Base-by-base conservation (phyloP, 2,797 vertebrate genomes). In the Chelonia mydas region DNA sequence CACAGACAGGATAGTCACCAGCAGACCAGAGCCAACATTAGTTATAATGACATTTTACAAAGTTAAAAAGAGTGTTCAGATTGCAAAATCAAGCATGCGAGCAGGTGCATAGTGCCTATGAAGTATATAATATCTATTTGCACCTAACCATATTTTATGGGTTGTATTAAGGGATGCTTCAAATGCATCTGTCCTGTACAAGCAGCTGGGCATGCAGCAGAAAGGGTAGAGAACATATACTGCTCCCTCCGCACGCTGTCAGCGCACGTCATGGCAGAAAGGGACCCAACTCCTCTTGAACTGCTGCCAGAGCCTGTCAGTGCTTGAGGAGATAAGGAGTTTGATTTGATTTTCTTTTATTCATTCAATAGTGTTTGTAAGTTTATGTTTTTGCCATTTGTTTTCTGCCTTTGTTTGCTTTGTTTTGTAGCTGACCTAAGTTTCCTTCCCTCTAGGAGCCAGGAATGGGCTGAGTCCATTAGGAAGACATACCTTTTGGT, bases 261-360 rank as follows among this genome's bases (percentile, higher is more conserved):
- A 15, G 57, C 3, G 5, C 28, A 31, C 5, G 57, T 59, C 28
- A 15, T 31, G 57, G 28, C 12, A 28, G 57, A 59, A 11, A 59
- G 57, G 57, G 57, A 13, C 57, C 28, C 11, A 31, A 31, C 28
- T 59, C 27, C 5, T 59, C 45, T 57, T 2, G 2, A 55, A 11
- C 9, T 0, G 1, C 81, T 23, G 2, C 0, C 1, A 3, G 28
- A 83, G 33, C 68, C 59, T 61, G 37, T 13, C 1, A 3, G 54
- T 77, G 84, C 65, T 54, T 74, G 41, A 55, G 82, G 41, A 76
- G 11, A 78, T 19, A 41, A 89, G 13, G 33, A 53, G 87, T 87
- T 84, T 0, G 1, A 10, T 83, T 23, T 11, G 15, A 37, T 76
- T 84, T 31, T 49, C 33, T 78, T 31, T 25, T 37, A 41, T 33